phyloP scores from a whole-genome alignment of 1,140 invertebrate species.

The Zaprionus taronus region DNA sequence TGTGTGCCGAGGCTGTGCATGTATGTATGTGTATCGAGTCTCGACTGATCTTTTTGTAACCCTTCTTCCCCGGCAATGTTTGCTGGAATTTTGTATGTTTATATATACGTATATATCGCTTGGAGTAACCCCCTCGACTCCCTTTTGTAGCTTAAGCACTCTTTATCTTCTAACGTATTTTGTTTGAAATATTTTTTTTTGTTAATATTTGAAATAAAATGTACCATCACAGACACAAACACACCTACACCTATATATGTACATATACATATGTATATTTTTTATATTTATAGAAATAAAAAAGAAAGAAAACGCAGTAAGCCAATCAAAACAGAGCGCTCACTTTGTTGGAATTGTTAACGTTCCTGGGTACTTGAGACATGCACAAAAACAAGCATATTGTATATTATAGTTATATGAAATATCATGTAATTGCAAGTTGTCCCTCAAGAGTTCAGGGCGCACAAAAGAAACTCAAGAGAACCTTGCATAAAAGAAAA shows the following conservation, averaged over 20 bases:
- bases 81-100: constrained; percentile 49
- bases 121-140: constrained; percentile 25
- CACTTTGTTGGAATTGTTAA: constrained; percentile 42
- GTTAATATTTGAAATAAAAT: constrained; percentile 50
- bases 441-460: constrained; percentile 29
- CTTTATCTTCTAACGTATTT: constrained; percentile 28
- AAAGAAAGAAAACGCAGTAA: constrained; percentile 2
- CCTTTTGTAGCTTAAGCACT: constrained; percentile 59
- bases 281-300: constrained; percentile 72
- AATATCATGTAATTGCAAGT: constrained; percentile 22
- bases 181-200: constrained; percentile 54
- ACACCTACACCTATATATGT: constrained; percentile 38
- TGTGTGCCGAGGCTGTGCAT: constrained; percentile 30
- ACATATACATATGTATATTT: constrained; percentile 62
- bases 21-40: constrained; percentile 18
- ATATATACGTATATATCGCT: constrained; percentile 14
- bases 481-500: constrained; percentile 31
- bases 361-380: constrained; percentile 8
- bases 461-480: constrained; percentile 35
- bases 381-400: constrained; percentile 25
- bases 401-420: background rate
- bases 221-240: constrained; percentile 50
- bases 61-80: constrained; percentile 34
- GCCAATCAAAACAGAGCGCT: constrained; percentile 30
- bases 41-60: constrained; percentile 37